Conservation (phyloP, 2,113 vertebrate species). For the Fulica atra region DNA sequence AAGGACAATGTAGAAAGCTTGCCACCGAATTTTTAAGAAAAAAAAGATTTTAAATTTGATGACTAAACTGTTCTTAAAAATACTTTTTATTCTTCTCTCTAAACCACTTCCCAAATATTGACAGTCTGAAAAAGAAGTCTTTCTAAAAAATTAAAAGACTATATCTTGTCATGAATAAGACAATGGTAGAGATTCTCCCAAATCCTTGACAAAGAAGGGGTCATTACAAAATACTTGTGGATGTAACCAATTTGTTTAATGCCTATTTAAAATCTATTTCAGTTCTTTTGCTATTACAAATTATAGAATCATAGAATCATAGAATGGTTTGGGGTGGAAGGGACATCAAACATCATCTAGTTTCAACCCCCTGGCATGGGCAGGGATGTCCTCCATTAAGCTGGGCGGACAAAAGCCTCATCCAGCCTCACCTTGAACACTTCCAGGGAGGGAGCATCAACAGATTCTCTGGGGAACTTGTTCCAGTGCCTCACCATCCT, state of each 20-base stretch:
- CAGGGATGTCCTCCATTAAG: no score
- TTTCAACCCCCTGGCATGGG: no score
- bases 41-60: neutral
- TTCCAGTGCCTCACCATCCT: no score
- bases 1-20: neutral
- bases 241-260: neutral
- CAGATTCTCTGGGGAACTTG: no score
- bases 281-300: neutral
- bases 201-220: neutral
- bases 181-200: neutral
- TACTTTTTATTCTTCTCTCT: neutral
- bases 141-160: neutral
- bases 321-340: no score
- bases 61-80: neutral
- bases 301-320: no score
- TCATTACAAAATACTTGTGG: neutral
- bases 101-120: neutral
- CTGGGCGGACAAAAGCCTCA: no score
- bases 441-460: no score
- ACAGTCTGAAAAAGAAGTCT: neutral
- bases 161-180: neutral
- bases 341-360: no score
- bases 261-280: neutral
- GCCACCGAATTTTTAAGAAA: neutral
- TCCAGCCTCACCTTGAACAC: no score